phyloP scores from a whole-genome alignment of 2,113 vertebrate genomes.

The Solenodon paradoxus region DNA sequence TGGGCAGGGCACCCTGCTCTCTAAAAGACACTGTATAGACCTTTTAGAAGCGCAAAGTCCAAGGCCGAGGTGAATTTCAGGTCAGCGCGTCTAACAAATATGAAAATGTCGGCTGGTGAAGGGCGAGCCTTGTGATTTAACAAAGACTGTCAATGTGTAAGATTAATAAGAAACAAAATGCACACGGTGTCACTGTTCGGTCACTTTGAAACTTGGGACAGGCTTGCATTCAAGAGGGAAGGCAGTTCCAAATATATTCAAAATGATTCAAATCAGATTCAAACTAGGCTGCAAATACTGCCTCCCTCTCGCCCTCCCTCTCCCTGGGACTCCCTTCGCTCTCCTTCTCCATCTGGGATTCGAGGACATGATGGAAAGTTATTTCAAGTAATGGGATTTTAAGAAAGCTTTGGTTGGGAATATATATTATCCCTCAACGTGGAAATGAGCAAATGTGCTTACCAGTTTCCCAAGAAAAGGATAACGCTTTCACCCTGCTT shows the following conservation, averaged over 20 bases:
- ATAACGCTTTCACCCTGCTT: slow-evolving; percentile 37
- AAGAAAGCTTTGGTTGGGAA: slow-evolving; percentile 68
- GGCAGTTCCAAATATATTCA: slow-evolving; percentile 86
- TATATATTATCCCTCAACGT: slow-evolving; percentile 53
- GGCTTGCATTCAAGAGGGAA: slow-evolving; percentile 84
- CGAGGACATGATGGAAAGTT: slow-evolving; percentile 76
- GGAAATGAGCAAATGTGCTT: slow-evolving; percentile 69
- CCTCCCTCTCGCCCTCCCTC: slow-evolving; percentile 49
- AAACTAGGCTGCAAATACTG: slow-evolving; percentile 73
- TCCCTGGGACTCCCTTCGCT: slow-evolving; percentile 48
- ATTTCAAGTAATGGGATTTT: slow-evolving; percentile 72
- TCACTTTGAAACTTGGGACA: slow-evolving; percentile 95
- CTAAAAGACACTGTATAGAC: slow-evolving; percentile 88
- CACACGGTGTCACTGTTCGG: slow-evolving; percentile 97
- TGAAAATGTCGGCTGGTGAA: slow-evolving; percentile 99
- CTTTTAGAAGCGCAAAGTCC: slow-evolving; percentile 95
- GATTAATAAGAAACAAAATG: slow-evolving; percentile 99
- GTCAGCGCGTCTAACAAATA: slow-evolving; percentile 99
- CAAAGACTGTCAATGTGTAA: slow-evolving; percentile 99
- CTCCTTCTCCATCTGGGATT: slow-evolving; percentile 67
- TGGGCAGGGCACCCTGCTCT: slow-evolving; percentile 86
- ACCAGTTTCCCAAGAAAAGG: slow-evolving; percentile 75
- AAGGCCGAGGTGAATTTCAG: slow-evolving; percentile 99
- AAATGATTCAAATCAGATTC: slow-evolving; percentile 86
- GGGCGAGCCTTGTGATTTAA: slow-evolving; percentile 99